A percentile compares a stretch with the other conserved stretches of the same genome.
Conservation (phyloP, 2,113 vertebrate species). For the Phoenicopterus ruber region DNA sequence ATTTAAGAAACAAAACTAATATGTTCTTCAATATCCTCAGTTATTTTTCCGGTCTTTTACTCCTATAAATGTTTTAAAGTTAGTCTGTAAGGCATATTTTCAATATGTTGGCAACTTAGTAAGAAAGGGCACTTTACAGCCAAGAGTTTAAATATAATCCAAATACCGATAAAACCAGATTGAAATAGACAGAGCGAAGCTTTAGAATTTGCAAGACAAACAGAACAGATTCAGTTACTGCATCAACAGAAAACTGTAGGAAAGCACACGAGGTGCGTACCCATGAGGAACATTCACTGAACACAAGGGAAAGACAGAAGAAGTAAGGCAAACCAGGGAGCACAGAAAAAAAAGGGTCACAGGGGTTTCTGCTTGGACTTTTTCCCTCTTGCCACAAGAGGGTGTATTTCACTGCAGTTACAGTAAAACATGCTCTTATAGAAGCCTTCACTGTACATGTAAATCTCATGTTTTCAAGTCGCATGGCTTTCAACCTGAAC, state of each 20-base stretch:
- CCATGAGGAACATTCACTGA: neutral
- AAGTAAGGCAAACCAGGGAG: neutral
- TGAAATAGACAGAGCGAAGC: neutral
- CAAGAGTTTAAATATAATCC: neutral
- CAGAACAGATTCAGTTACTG: neutral
- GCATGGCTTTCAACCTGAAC: neutral
- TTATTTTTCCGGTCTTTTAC: neutral
- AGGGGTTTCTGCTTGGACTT: neutral
- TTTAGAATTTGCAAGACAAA: neutral
- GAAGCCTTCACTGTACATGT: neutral
- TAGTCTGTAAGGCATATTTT: neutral
- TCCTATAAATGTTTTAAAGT: neutral
- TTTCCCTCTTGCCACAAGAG: slow-evolving; percentile 58
- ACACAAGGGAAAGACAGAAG: neutral
- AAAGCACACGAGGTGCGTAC: neutral
- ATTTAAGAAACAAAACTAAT: neutral
- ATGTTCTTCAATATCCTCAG: neutral
- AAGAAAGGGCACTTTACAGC: neutral
- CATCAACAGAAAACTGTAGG: neutral
- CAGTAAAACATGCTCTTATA: neutral
- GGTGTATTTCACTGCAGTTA: slow-evolving; percentile 33
- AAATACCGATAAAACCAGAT: neutral
- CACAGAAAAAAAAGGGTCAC: neutral
- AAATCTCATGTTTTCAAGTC: neutral
- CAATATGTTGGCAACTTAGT: neutral